Evolutionary conservation across 1,140 invertebrate genomes (phyloP), one percentile per base, ranked within the genome.

Genomic region (Stenopsyche tienmushanensis): DNA sequence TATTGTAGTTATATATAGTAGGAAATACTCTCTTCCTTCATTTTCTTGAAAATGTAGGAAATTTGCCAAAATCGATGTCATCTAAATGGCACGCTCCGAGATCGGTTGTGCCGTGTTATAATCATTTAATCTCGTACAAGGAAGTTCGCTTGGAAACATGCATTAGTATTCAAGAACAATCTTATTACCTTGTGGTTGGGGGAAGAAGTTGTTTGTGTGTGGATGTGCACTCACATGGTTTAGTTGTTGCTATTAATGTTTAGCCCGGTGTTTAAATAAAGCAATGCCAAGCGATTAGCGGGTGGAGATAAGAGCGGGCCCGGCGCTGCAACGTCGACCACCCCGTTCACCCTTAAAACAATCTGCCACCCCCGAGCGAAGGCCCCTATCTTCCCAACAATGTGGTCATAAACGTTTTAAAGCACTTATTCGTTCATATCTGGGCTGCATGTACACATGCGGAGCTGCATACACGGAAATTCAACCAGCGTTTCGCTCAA

Each of bases 351-450:
- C n/a, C n/a, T n/a, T n/a, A n/a, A n/a, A 21, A 49, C 59, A 44
- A 50, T 26, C 34, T 45, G 26, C 26, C 57, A 24, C 13, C 62
- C 63, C 42, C 42, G 10, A 26, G 42, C 41, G 41, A 50, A 10
- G 10, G 65, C 47, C 23, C 25, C 53, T 68, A 68, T 68, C 66
- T 68, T 58, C 49, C 29, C 60, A 68, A 64, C 66, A 64, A 64
- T 64, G 62, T 64, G 66, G 62, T 58, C 66, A 44, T 68, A 68
- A 68, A 64, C 66, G 66, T 64, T 68, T 68, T 68, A 64, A 58
- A 64, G 62, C 66, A 58, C 60, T 67, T 67, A 58, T 50, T 49
- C 54, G 41, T 58, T 34, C 29, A 34, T 34, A 34, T 34, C 29
- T 13, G 29, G 5, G 29, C 29, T 34, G 29, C 29, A 34, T 13